Evolutionary conservation across 1,140 invertebrate species (phyloP), one percentile per base, ranked within the genome.

Genomic region (Babylonia areolata): DNA sequence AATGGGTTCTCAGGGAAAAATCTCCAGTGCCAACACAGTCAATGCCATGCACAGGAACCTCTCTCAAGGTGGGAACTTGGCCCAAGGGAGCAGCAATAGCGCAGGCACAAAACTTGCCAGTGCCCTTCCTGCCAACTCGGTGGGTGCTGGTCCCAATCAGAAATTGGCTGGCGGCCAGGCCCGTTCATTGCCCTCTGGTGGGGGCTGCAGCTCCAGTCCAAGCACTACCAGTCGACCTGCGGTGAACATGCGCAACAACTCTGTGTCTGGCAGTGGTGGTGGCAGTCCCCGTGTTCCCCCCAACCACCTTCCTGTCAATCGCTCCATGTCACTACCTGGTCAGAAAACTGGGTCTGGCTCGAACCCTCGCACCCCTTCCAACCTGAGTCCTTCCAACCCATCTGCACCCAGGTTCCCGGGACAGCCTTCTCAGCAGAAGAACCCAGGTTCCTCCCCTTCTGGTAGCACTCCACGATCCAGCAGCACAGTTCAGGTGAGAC

Each of bases 231-330:
- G 35, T n/a, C 81, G 81, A 20, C 81, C 64, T 15, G 51, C 54
- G 1, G 81, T 51, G 37, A 69, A 23, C 17, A 39, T 84, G 37
- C 71, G 69, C 28, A 84, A 71, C 64, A 84, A 73, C 46, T 84
- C 82, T 73, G 69, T 73, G 17, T 73, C 69, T 5, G 40, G 82
- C 39, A 73, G 23, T 42, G 64, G 64, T 31, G 69, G 82, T 37
- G 39, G 81, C 28, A 35, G 33, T 42, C 37, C 37, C 37, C 64
- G 82, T 39, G 40, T 69, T 40, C 82, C 64, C 39, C 82, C 58
- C 35, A 84, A 84, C 64, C 82, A 84, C 31, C 82, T 84, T 23
- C 64, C 82, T n/a, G 64, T 84, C 37, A 84, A 84, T 69, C 64
- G 82, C 64, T 84, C 82, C 37, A 20, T 75, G 64, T 84, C 82